Percentiles rank a stretch among this genome's conserved stretches.
Conservation (phyloP, 2,888 invertebrate genomes). For the Polymixis lichenea region DNA sequence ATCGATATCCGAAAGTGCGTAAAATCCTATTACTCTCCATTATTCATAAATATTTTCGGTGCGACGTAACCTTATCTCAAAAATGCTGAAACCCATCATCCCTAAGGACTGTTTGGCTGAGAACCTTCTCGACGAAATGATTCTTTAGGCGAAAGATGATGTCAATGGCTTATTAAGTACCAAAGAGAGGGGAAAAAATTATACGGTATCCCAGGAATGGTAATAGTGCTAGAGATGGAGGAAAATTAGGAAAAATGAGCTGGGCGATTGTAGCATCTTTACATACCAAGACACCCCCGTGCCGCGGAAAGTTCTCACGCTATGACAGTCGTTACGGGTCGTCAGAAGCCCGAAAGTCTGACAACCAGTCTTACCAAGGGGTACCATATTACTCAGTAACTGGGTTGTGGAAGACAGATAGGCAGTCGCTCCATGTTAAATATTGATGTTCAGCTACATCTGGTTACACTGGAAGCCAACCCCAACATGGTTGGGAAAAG, state of each 20-base stretch:
- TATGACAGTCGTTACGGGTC: too few species aligned
- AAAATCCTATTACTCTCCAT: conserved; percentile 26
- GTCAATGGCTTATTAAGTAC: conserved; percentile 44
- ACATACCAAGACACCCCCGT: too few species aligned
- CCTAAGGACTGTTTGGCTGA: conserved; percentile 49
- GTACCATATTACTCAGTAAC: too few species aligned
- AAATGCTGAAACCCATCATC: conserved; percentile 50
- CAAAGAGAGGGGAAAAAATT: conserved; percentile 19
- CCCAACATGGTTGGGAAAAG: too few species aligned
- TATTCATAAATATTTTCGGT: conserved; percentile 50
- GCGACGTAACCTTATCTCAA: conserved; percentile 48
- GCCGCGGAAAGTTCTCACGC: too few species aligned
- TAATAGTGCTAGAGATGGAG: neutral
- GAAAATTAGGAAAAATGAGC: neutral
- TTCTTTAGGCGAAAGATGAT: conserved; percentile 42
- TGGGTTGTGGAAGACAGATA: too few species aligned
- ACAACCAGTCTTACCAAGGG: too few species aligned
- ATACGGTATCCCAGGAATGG: neutral
- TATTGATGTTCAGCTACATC: too few species aligned
- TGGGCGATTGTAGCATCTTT: too few species aligned
- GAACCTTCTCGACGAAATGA: conserved; percentile 50
- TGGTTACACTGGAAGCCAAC: too few species aligned
- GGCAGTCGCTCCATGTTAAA: too few species aligned
- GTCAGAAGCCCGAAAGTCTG: too few species aligned
- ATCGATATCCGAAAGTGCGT: conserved; percentile 30